Evolutionary conservation across 2,888 invertebrate genomes (phyloP), one percentile per base, ranked within the genome.

Genomic region (Acanthococcus lagerstroemiae): DNA sequence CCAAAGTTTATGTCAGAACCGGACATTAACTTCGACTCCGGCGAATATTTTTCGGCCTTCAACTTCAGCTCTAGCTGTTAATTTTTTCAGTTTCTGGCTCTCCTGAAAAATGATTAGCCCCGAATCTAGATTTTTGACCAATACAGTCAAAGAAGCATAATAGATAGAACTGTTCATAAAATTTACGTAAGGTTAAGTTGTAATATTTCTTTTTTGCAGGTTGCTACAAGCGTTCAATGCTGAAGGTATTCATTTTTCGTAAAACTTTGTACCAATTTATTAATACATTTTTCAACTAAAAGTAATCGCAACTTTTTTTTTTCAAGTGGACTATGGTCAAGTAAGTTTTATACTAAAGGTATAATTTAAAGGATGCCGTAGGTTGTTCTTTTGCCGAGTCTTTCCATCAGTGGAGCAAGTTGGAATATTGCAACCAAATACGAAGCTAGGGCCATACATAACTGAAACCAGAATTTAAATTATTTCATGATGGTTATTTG

Each of bases 221-320:
- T 78, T 95, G 66, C 78, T 95, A 72, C 84, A 89, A 76, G 86
- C 85, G 44, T 96, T 96, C 76, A 97, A 97, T 78, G 81, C 83
- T 63, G 87, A 88, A 76, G 95, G 94, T 73, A 88, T 97, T 75
- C 96, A 97, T 80, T 97, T 97, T 79, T 83, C 87, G 69, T 87
- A 77, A 26, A 37, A 26, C 1, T n/a, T 37, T 37, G 3, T 37
- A 15, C n/a, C 37, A 37, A 15, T 2, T 37, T 37, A 15, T 37
- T 9, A 37, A 37, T 37, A 2, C 37, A 37, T 37, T 37, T 37
- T 37, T 2, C n/a, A 3, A 37, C n/a, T 37, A 37, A 37, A 37
- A 37, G 12, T 9, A 37, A 15, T 37, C n/a, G 12, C n/a, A 15
- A 9, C 37, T 37, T 37, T n/a, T 37, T 37, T 37, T 37, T 37